Conservation (phyloP, 2,888 invertebrate species). For the Acanthoscelides obtectus region DNA sequence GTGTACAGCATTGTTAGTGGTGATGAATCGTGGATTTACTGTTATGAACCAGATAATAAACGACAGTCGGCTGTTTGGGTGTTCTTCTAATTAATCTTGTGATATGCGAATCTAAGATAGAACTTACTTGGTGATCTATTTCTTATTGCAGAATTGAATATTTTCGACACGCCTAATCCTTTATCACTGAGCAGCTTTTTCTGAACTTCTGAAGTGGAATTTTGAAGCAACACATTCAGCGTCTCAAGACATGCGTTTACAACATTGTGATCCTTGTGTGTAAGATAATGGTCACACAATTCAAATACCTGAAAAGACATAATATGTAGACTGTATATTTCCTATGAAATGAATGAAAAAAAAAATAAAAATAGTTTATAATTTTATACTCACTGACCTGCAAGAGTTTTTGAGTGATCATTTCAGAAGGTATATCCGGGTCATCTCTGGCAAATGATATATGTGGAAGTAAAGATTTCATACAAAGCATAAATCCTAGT, state of each 20-base stretch:
- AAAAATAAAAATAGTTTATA: too few species aligned
- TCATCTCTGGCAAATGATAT: conserved; percentile 52
- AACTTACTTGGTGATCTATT: conserved; percentile 52
- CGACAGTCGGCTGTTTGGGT: too few species aligned
- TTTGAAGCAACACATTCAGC: conserved; percentile 59
- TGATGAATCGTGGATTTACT: too few species aligned
- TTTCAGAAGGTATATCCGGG: conserved; percentile 13
- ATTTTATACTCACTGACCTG: conserved; percentile 19
- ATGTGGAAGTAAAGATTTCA: conserved; percentile 51
- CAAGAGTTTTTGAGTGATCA: conserved; percentile 23
- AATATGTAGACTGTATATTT: conserved; percentile 7
- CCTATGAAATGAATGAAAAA: too few species aligned
- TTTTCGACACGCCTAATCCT: conserved; percentile 39
- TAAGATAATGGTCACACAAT: conserved; percentile 66
- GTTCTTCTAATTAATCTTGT: too few species aligned
- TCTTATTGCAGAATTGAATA: conserved; percentile 32
- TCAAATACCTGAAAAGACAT: conserved; percentile 66
- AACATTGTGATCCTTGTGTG: conserved; percentile 77
- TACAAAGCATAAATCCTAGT: conserved; percentile 62
- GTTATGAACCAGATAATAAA: too few species aligned
- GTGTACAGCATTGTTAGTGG: too few species aligned
- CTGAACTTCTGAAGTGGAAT: conserved; percentile 52
- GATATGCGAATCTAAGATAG: too few species aligned
- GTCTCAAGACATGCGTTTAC: conserved; percentile 83
- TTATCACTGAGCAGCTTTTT: conserved; percentile 51